Evolutionary conservation across 2,797 vertebrate species (phyloP).

Genomic region (Setipinna tenuifilis): DNA sequence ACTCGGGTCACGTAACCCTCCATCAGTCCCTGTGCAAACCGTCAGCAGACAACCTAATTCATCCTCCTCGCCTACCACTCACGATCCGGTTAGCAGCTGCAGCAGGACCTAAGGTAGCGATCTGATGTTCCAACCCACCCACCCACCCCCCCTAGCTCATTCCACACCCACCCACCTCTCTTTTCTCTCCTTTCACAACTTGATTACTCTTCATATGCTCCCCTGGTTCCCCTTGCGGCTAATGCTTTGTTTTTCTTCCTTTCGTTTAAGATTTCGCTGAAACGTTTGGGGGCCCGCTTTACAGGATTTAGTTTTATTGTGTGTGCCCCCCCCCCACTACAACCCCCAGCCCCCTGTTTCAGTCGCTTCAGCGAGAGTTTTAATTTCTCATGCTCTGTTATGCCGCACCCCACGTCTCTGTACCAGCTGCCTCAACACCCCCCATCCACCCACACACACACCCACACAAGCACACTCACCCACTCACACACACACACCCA

Average conservation of each 20-base stretch:
- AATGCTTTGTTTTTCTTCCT: not conserved
- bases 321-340: not conserved
- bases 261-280: not conserved
- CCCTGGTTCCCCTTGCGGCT: not conserved
- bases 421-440: not conserved
- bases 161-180: not conserved
- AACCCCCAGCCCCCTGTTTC: not conserved
- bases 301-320: not conserved
- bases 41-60: not conserved
- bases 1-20: not conserved
- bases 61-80: not conserved
- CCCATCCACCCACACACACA: too few relatives aligned
- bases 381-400: not conserved
- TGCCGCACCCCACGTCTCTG: not conserved
- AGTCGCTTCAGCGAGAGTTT: not conserved
- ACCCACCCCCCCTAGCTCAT: not conserved
- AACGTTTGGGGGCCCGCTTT: not conserved
- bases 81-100: not conserved
- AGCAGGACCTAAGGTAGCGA: not conserved
- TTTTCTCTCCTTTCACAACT: not conserved
- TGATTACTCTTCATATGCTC: not conserved
- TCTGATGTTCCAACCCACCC: not conserved
- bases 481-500: too few relatives aligned
- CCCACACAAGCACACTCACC: too few relatives aligned
- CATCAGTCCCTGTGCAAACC: not conserved